Evolutionary conservation across 2,113 vertebrate species (phyloP).

Genomic region (Neofelis nebulosa): DNA sequence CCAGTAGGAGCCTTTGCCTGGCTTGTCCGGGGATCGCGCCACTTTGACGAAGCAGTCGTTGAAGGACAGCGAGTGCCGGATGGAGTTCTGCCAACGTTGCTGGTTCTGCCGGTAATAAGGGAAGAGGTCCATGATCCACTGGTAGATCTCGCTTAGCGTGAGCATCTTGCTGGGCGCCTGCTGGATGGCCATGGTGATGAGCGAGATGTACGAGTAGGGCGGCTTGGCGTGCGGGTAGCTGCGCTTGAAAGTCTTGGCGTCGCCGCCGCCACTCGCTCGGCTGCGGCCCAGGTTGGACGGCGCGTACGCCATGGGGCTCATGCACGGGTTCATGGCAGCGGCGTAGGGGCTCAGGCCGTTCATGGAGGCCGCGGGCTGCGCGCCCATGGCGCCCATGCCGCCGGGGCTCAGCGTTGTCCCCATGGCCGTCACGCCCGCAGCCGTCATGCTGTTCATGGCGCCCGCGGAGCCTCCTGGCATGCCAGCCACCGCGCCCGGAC

Average conservation of each 20-base stretch:
- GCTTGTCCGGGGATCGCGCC: slow-evolving; percentile 97
- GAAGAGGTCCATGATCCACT: slow-evolving; percentile 99
- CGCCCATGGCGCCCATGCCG: slow-evolving; percentile 90
- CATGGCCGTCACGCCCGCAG: slow-evolving; percentile 89
- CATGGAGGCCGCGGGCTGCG: slow-evolving; percentile 91
- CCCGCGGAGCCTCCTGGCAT: slow-evolving; percentile 87
- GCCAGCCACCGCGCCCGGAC: slow-evolving; percentile 89
- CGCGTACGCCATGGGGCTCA: slow-evolving; percentile 94
- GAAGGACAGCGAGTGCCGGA: slow-evolving; percentile 98
- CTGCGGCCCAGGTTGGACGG: slow-evolving; percentile 89
- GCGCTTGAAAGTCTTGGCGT: slow-evolving; percentile 94
- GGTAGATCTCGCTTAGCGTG: slow-evolving; percentile 98
- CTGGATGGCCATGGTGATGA: slow-evolving; percentile 99
- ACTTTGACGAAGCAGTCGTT: slow-evolving; percentile 99
- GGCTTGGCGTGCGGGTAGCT: slow-evolving; percentile 99
- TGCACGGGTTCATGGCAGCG: slow-evolving; percentile 91
- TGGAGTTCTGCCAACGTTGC: slow-evolving; percentile 99
- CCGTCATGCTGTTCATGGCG: slow-evolving; percentile 91
- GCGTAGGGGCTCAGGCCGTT: slow-evolving; percentile 92
- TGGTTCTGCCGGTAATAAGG: slow-evolving; percentile 98
- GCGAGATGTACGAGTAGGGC: slow-evolving; percentile 98
- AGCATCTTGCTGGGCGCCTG: slow-evolving; percentile 98
- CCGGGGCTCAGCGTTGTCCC: slow-evolving; percentile 92
- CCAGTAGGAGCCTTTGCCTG: slow-evolving; percentile 99
- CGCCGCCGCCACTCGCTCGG: slow-evolving; percentile 86